Percentiles rank a stretch among this genome's conserved stretches.
These are phyloP conservation scores for Lophius piscatorius DNA, from an alignment of 2,113 vertebrate genomes.

Conservation along the genomic window DNA sequence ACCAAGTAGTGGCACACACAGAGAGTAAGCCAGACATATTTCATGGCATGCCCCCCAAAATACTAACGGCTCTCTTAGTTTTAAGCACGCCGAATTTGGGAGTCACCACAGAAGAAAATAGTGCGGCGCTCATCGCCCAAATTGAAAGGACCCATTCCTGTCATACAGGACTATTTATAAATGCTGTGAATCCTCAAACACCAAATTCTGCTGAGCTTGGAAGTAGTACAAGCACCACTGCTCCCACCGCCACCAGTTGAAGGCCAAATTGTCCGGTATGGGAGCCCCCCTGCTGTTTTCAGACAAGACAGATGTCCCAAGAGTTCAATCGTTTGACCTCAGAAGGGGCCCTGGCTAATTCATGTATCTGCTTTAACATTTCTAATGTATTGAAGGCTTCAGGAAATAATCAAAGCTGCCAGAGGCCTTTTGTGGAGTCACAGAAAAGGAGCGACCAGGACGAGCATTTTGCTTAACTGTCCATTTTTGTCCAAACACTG, in stretches of 20 bases:
- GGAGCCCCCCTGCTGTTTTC: constrained; percentile 33
- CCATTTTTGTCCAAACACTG: constrained; percentile 31
- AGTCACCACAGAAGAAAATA: constrained; percentile 21
- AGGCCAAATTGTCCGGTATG: constrained; percentile 39
- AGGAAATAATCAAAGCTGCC: constrained; percentile 48
- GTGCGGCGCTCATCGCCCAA: constrained; percentile 1
- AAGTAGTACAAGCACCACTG: neutral
- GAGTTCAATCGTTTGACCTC: constrained; percentile 56
- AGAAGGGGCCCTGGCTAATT: constrained; percentile 36
- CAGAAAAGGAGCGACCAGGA: constrained; percentile 15
- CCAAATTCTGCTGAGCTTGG: constrained; percentile 7
- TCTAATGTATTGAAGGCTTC: constrained; percentile 35
- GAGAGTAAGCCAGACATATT: constrained; percentile 43
- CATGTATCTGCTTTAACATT: constrained; percentile 26
- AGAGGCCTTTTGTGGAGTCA: constrained; percentile 40
- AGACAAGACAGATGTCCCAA: constrained; percentile 59
- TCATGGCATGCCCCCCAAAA: constrained; percentile 28
- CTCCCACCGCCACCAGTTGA: constrained; percentile 27
- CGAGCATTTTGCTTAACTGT: constrained; percentile 37
- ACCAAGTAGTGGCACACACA: constrained; percentile 42
- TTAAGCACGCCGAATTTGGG: constrained; percentile 15
- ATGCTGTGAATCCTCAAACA: constrained; percentile 12
- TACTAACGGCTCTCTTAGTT: constrained; percentile 27
- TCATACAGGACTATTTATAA: constrained; percentile 13
- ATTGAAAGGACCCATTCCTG: neutral